A percentile compares a stretch with the other conserved stretches of the same genome.
phyloP scores from a whole-genome alignment of 2,797 vertebrate species.

The Chiroxiphia lanceolata region DNA sequence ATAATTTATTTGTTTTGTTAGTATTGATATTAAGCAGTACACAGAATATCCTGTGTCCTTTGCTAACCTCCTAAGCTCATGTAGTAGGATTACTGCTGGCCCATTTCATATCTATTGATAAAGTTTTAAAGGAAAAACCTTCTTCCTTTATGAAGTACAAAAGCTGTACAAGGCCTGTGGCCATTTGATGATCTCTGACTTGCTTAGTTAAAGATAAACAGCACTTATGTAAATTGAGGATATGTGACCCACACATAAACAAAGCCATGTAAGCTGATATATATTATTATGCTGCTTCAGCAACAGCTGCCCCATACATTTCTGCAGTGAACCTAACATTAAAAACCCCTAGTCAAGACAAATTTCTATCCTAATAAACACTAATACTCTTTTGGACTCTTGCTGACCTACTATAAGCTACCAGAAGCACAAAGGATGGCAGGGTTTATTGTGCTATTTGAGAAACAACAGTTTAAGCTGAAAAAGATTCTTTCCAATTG shows the following conservation, averaged over 20 bases:
- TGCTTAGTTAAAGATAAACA: background rate
- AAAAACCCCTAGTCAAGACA: background rate
- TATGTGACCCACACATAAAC: background rate
- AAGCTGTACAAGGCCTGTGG: background rate
- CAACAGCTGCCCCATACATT: background rate
- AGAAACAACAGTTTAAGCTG: background rate
- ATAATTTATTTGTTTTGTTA: slow-evolving; percentile 9
- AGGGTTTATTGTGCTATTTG: background rate
- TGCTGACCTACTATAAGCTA: background rate
- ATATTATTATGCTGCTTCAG: background rate
- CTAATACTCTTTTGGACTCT: background rate
- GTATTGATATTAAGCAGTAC: background rate
- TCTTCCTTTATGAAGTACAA: background rate
- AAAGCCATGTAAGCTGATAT: background rate
- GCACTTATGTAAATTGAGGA: background rate
- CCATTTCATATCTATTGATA: background rate
- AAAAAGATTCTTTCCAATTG: background rate
- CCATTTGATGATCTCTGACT: background rate
- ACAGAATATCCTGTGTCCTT: slow-evolving; percentile 32
- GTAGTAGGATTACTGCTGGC: background rate
- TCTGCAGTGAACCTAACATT: background rate
- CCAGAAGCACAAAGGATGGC: background rate
- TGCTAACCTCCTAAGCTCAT: background rate
- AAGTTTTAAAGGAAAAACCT: slow-evolving; percentile 12
- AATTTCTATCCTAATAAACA: background rate